Evolutionary conservation across 2,113 vertebrate genomes (phyloP), one percentile per base, ranked within the genome.

Genomic region (Turdus rufiventris): DNA sequence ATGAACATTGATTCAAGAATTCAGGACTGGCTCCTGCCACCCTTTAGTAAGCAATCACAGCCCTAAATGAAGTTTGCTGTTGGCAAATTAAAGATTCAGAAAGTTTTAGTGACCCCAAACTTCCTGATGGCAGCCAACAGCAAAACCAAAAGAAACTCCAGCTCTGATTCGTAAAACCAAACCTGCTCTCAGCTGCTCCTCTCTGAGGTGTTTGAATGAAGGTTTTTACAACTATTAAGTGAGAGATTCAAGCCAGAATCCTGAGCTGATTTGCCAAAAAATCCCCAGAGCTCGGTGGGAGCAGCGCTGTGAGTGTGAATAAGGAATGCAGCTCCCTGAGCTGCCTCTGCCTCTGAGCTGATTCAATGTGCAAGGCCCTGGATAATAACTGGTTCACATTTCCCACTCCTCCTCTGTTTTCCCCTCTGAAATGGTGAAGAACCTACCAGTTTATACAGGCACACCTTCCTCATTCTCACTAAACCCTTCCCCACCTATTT

Each of bases 291-390:
- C 9, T 1, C 23, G 43, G 68, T 0, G 43, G 60, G 26, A 74
- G 53, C 4, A 0, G 56, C 4, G 10, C 70, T 33, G 9, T 1
- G 62, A 68, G 47, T 3, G 1, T 0, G 10, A n/a, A 2, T 26
- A 11, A 14, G 18, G 68, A 74, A 13, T 0, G 14, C 33, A 43
- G 66, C 67, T 31, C 28, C 16, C 50, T 6, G 25, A 60, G 75
- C 42, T 43, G 70, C 20, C n/a, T 47, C 40, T 68, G 72, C 67
- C 51, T 67, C 61, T 10, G 7, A 87, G 80, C 67, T 62, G 7
- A 76, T 70, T 66, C 68, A 23, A 0, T 5, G n/a, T 10, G 33
- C 6, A 2, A 62, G 60, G 60, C 76, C 58, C 86, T 48, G 61
- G n/a, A 10, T 67, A 92, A 66, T 34, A 78, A 54, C 89, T 10